Percentiles rank a stretch among this genome's conserved stretches.
Conservation (phyloP, 2,797 vertebrate species). For the Nasua narica region DNA sequence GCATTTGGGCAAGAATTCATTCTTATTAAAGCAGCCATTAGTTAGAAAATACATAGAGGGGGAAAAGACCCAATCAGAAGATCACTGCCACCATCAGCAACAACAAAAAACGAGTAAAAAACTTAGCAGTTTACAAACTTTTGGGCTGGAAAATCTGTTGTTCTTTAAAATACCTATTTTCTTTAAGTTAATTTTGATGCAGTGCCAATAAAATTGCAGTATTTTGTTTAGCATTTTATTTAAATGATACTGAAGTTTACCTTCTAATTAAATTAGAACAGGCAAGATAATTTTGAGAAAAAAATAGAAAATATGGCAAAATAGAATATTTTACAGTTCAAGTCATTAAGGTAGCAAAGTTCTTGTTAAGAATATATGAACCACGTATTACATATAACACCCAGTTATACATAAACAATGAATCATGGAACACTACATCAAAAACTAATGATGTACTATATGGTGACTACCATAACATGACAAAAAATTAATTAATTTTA, state of each 20-base stretch:
- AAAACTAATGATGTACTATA: too few relatives aligned
- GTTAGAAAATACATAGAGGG: neutral
- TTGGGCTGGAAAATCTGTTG: neutral
- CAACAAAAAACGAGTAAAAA: neutral
- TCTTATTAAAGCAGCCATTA: neutral
- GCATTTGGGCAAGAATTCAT: neutral
- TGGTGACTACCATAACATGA: too few relatives aligned
- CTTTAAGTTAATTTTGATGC: conserved; percentile 18
- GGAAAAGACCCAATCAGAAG: neutral
- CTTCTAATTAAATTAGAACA: neutral
- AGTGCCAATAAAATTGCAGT: neutral
- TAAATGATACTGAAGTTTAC: neutral
- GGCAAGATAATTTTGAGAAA: neutral
- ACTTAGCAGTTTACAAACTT: neutral
- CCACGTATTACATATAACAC: too few relatives aligned
- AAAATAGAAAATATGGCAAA: neutral
- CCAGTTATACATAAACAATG: too few relatives aligned
- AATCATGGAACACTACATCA: too few relatives aligned
- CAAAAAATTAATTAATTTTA: too few relatives aligned
- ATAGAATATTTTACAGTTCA: neutral
- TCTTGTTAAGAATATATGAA: neutral
- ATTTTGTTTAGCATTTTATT: neutral
- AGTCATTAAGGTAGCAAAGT: neutral
- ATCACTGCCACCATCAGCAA: neutral
- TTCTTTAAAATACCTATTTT: neutral